Conservation (phyloP, 2,113 vertebrate genomes). For the Notarius lentiginosus region DNA sequence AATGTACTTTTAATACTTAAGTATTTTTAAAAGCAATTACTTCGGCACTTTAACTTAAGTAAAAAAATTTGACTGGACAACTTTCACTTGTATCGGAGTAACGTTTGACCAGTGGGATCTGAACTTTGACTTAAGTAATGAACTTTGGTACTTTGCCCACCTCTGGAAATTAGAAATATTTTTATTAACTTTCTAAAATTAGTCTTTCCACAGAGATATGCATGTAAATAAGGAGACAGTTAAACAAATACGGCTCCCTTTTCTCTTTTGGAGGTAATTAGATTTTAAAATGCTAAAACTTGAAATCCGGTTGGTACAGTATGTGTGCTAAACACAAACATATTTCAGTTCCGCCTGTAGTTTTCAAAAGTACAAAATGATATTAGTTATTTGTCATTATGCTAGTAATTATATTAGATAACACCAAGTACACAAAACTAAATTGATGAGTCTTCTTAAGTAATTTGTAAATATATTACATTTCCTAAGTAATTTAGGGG, state of each 20-base stretch:
- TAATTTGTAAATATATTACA: neutral
- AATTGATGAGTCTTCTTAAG: neutral
- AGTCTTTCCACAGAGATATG: neutral
- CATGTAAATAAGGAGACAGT: neutral
- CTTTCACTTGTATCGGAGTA: too few relatives aligned
- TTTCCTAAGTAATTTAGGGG: neutral
- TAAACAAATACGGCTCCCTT: neutral
- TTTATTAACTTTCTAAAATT: neutral
- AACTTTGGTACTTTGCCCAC: too few relatives aligned
- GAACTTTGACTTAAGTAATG: too few relatives aligned
- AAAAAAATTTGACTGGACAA: too few relatives aligned
- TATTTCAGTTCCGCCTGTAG: neutral
- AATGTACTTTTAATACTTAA: too few relatives aligned
- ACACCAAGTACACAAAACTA: neutral
- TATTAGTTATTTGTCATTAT: too few relatives aligned
- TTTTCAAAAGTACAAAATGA: neutral
- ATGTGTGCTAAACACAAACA: neutral
- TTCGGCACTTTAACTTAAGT: too few relatives aligned
- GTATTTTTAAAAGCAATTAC: too few relatives aligned
- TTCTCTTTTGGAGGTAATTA: neutral
- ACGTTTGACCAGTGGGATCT: too few relatives aligned
- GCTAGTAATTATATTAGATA: neutral
- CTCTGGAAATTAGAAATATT: neutral
- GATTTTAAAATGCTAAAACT: neutral
- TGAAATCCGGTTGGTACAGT: neutral